These are phyloP conservation scores for Acleris cristana DNA, from an alignment of 2,888 invertebrate species.

Conservation along the genomic window DNA sequence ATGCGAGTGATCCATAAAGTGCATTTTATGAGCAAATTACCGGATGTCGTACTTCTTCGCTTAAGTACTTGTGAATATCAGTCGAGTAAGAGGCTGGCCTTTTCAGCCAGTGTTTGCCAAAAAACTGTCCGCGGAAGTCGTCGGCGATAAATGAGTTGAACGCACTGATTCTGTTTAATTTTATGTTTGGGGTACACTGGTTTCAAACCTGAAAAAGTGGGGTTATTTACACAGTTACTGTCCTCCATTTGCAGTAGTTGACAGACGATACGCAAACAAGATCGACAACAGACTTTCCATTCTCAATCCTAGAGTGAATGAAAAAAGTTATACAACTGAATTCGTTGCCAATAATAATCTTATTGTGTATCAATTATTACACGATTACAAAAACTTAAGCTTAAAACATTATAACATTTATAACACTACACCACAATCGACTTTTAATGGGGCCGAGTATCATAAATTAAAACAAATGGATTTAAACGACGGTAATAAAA, in stretches of 20 bases:
- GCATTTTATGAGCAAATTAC: conserved; percentile 16
- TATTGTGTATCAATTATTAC: too few species aligned
- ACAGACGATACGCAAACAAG: too few species aligned
- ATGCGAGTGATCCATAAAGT: conserved; percentile 5
- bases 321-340: too few species aligned
- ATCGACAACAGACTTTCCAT: too few species aligned
- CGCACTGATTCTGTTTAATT: conserved; percentile 3
- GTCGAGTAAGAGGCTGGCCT: too few species aligned
- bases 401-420: neutral
- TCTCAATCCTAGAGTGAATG: too few species aligned
- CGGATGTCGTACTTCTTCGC: neutral
- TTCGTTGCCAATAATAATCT: too few species aligned
- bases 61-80: neutral
- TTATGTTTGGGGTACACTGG: neutral
- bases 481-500: conserved; percentile 42
- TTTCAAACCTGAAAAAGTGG: too few species aligned
- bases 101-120: neutral
- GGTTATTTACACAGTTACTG: too few species aligned
- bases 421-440: conserved; percentile 1
- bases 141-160: conserved; percentile 4
- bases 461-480: conserved; percentile 45
- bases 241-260: too few species aligned
- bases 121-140: conserved; percentile 11
- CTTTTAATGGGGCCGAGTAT: conserved; percentile 26
- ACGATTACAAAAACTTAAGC: neutral